Base-by-base conservation (phyloP, 2,113 vertebrate genomes). In the Hypomesus transpacificus region DNA sequence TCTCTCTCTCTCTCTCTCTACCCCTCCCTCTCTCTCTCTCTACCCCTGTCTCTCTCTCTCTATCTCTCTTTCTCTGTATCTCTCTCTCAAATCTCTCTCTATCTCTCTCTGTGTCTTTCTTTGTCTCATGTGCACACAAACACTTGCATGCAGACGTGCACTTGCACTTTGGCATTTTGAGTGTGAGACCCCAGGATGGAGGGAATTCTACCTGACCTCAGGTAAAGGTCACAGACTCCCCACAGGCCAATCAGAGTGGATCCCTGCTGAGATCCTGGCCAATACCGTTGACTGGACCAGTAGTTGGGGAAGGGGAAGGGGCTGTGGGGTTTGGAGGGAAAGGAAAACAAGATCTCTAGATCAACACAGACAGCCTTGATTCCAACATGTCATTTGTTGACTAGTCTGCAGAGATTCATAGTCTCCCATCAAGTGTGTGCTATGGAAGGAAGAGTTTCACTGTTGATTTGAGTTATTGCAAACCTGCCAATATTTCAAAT, bases 181-280 rank as follows among this genome's bases (percentile, higher is more conserved):
- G 6, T 18, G 3, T 64, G 26, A n/a, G 28, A 17, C 26, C 62
- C 24, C 58, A 68, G 62, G 52, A 69, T 50, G 28, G 60, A 31
- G n/a, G 17, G 9, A 22, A 50, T 52, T 56, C 17, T 26, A 18
- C 53, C 20, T 63, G 65, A 14, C 71, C 9, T 0, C 68, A 74
- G 79, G 73, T 78, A 60, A 83, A 87, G 79, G 75, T 85, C 74
- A 77, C 54, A 51, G 39, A 54, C 58, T 31, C 64, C 72, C 75
- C 26, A 0, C 59, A 56, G 78, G 69, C 63, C 51, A 73, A 68
- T 79, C 70, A 80, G 66, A 73, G 53, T 18, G 31, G 73, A 78
- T n/a, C 18, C 80, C 65, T 24, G 50, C 76, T 69, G 77, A 52
- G 72, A 72, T 46, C 59, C 24, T 64, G 77, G 34, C 18, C 31